Evolutionary conservation across 2,888 invertebrate species (phyloP).

Genomic region (Nyleta sp.): DNA sequence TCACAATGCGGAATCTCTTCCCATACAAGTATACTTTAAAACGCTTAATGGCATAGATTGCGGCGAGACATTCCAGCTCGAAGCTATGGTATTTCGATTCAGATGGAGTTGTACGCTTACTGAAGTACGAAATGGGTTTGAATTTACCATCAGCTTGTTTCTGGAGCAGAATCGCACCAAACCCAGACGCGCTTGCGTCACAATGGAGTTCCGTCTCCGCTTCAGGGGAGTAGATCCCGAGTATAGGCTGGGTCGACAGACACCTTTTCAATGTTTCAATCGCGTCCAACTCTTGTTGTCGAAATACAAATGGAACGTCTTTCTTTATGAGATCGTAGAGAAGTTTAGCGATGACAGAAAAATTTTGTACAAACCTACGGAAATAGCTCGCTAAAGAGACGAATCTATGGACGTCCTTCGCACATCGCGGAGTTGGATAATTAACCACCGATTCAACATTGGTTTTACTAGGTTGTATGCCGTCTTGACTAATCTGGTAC

Average conservation of each 20-base stretch:
- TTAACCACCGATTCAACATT: conserved; percentile 20
- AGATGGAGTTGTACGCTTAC: conserved; percentile 63
- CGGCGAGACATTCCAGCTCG: conserved; percentile 72
- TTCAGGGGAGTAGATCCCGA: conserved; percentile 67
- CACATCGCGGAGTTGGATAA: conserved; percentile 12
- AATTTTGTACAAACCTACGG: conserved; percentile 5
- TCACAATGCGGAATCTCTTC: conserved; percentile 69
- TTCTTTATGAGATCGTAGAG: conserved; percentile 17
- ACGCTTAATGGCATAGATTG: conserved; percentile 69
- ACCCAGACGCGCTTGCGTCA: conserved; percentile 64
- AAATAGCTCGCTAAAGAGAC: conserved; percentile 15
- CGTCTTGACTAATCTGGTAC: conserved; percentile 12
- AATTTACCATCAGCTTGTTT: conserved; percentile 46
- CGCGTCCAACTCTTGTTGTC: conserved; percentile 57
- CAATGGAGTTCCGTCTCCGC: conserved; percentile 66
- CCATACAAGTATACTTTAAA: conserved; percentile 72
- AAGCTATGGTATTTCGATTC: conserved; percentile 72
- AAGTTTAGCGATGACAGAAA: conserved; percentile 3
- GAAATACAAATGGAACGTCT: conserved; percentile 66
- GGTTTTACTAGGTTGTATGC: conserved; percentile 7
- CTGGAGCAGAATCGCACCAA: conserved; percentile 65
- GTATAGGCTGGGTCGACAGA: conserved; percentile 67
- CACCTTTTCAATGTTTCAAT: conserved; percentile 66
- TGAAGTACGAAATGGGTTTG: conserved; percentile 67
- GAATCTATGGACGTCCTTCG: conserved; percentile 16